Percentiles rank a stretch among this genome's conserved stretches.
phyloP scores from a whole-genome alignment of 2,113 vertebrate genomes.

The Rousettus leschenaultii region DNA sequence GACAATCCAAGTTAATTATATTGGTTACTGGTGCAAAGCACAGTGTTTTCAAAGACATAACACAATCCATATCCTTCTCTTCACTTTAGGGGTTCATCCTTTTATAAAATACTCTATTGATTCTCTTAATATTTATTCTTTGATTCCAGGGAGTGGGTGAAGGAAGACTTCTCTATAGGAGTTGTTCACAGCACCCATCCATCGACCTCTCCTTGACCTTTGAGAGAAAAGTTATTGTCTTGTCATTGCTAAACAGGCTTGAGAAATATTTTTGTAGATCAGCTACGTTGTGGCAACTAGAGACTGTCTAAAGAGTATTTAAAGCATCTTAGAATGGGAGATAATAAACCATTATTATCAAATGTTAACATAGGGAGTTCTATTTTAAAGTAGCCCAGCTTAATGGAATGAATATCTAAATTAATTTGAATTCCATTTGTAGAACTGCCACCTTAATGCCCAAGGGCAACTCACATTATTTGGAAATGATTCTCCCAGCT shows the following conservation, averaged over 20 bases:
- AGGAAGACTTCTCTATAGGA: not conserved
- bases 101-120: not conserved
- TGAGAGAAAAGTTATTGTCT: not conserved
- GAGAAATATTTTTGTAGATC: not conserved
- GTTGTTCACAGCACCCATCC: not conserved
- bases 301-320: not conserved
- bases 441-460: not conserved
- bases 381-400: constrained; percentile 4
- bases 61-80: not conserved
- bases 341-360: not conserved
- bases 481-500: not conserved
- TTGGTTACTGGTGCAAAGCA: not conserved
- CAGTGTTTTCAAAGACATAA: not conserved
- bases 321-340: not conserved
- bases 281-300: not conserved
- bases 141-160: not conserved
- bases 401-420: constrained; percentile 30
- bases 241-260: not conserved
- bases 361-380: not conserved
- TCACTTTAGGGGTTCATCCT: not conserved
- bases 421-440: constrained; percentile 37
- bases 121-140: constrained; percentile 21
- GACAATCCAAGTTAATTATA: not conserved
- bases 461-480: not conserved
- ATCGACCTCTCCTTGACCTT: not conserved